phyloP scores from a whole-genome alignment of 2,888 invertebrate species.

The Hemistola chrysoprasaria region DNA sequence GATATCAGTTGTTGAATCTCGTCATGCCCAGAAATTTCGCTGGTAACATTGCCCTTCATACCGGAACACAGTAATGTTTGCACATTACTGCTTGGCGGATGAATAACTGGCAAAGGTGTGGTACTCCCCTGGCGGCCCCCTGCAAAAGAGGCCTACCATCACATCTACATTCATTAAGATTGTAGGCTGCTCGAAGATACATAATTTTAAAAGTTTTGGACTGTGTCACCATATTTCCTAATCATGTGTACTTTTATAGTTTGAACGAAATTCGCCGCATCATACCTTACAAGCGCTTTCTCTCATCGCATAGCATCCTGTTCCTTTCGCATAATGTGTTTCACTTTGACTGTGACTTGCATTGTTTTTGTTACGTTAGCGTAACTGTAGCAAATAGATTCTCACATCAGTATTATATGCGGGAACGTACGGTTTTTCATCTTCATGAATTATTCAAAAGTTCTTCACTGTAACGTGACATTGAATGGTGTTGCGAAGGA shows the following conservation, averaged over 20 bases:
- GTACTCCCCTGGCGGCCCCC: too few species aligned
- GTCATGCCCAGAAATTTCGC: too few species aligned
- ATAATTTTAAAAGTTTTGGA: too few species aligned
- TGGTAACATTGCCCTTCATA: too few species aligned
- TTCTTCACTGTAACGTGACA: constrained; percentile 14
- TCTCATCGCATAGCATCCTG: constrained; percentile 37
- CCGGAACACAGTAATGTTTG: too few species aligned
- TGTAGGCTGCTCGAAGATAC: too few species aligned
- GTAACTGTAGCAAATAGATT: constrained; percentile 9
- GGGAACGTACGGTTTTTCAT: constrained; percentile 1
- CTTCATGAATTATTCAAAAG: constrained; percentile 12
- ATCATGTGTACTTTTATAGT: constrained; percentile 44
- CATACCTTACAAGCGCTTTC: constrained; percentile 53
- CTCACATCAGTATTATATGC: constrained; percentile 10
- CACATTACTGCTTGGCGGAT: too few species aligned
- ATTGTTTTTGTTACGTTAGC: constrained; percentile 24
- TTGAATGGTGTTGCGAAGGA: constrained; percentile 5
- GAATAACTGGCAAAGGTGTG: too few species aligned
- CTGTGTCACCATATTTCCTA: constrained; percentile 45
- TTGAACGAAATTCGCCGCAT: constrained; percentile 44
- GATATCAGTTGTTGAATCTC: too few species aligned
- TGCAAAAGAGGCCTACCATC: too few species aligned
- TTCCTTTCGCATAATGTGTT: constrained; percentile 29
- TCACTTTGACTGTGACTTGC: constrained; percentile 23
- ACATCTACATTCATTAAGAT: too few species aligned